Evolutionary conservation across 2,113 vertebrate species (phyloP).

Genomic region (Pangasianodon gigas): DNA sequence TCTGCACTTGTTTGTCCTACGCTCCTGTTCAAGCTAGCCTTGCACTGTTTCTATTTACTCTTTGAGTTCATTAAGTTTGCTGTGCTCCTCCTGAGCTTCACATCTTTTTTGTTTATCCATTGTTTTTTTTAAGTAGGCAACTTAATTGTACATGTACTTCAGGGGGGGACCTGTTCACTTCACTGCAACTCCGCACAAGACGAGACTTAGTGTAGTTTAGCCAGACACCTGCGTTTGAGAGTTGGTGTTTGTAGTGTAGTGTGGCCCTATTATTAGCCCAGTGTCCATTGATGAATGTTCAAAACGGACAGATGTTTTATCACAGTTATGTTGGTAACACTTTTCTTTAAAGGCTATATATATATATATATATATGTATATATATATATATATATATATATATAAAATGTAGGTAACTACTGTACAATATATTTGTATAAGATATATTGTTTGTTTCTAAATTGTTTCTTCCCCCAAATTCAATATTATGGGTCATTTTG

Average conservation of each 20-base stretch:
- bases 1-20: neutral
- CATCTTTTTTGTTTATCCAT: slow-evolving; percentile 17
- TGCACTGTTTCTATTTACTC: neutral
- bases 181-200: neutral
- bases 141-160: neutral
- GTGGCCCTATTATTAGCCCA: neutral
- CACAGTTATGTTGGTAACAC: neutral
- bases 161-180: neutral
- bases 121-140: neutral
- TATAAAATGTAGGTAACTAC: too few relatives aligned
- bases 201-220: neutral
- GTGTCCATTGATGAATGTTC: neutral
- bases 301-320: neutral
- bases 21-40: neutral
- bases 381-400: too few relatives aligned
- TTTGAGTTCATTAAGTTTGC: neutral
- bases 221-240: too few relatives aligned
- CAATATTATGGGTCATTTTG: neutral
- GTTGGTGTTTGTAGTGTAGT: neutral
- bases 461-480: neutral
- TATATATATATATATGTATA: too few relatives aligned
- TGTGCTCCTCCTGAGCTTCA: slow-evolving; percentile 12
- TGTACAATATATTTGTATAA: too few relatives aligned
- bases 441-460: too few relatives aligned
- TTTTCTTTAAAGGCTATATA: too few relatives aligned